A percentile compares a stretch with the other conserved stretches of the same genome.
phyloP scores from a whole-genome alignment of 2,113 vertebrate species.

The Phoxinus phoxinus region DNA sequence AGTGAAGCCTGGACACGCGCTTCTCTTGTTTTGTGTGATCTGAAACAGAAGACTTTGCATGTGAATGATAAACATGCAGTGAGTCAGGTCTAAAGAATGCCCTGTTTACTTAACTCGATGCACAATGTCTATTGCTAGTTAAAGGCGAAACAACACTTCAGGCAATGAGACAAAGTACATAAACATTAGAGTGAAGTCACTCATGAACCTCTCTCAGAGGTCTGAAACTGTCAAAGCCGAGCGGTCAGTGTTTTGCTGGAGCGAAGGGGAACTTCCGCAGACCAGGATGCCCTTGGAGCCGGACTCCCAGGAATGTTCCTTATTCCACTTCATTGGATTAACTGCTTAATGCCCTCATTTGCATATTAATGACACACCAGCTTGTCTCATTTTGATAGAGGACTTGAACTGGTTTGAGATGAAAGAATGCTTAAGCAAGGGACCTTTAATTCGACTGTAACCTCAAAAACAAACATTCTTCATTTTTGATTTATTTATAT shows the following conservation, averaged over 20 bases:
- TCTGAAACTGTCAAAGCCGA: neutral
- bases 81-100: constrained; percentile 29
- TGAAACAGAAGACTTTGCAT: neutral
- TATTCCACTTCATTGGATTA: constrained; percentile 45
- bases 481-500: neutral
- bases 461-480: constrained; percentile 27
- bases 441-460: constrained; percentile 35
- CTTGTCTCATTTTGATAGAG: constrained; percentile 42
- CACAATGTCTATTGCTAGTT: neutral
- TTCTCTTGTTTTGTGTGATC: neutral
- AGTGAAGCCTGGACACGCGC: neutral
- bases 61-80: neutral
- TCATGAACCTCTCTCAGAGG: neutral
- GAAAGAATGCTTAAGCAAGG: neutral
- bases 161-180: neutral
- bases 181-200: constrained; percentile 18
- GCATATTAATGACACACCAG: constrained; percentile 55
- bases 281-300: constrained; percentile 13
- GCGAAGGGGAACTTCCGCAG: neutral
- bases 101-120: constrained; percentile 29
- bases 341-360: constrained; percentile 54
- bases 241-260: neutral
- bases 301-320: constrained; percentile 36
- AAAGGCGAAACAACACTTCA: neutral
- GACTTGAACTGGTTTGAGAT: neutral